phyloP scores from a whole-genome alignment of 2,888 invertebrate genomes.

The Nineta flava region DNA sequence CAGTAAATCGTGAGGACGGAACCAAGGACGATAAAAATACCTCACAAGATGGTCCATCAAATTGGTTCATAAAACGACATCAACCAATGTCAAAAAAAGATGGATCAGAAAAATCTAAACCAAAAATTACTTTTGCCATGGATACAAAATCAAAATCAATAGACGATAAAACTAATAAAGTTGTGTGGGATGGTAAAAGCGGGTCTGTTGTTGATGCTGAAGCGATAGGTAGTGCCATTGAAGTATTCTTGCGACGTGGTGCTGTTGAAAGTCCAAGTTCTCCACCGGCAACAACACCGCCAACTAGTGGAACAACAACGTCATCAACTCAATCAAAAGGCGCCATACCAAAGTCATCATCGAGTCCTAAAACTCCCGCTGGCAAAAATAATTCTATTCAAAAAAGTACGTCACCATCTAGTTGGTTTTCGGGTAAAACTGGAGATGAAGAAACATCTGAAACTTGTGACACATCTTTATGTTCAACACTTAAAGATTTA shows the following conservation, averaged over 20 bases:
- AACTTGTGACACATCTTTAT: slow-evolving; percentile 64
- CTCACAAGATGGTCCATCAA: slow-evolving; percentile 34
- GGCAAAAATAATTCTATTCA: slow-evolving; percentile 13
- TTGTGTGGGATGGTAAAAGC: slow-evolving; percentile 59
- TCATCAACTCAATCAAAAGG: slow-evolving; percentile 20
- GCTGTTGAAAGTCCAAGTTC: slow-evolving; percentile 27
- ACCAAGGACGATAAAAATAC: slow-evolving; percentile 10
- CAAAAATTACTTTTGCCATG: slow-evolving; percentile 36
- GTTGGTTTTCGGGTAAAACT: slow-evolving; percentile 22
- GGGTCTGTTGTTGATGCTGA: slow-evolving; percentile 68
- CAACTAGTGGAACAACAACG: slow-evolving; percentile 16
- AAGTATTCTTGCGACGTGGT: slow-evolving; percentile 56
- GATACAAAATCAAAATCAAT: slow-evolving; percentile 30
- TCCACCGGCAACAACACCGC: slow-evolving; percentile 10
- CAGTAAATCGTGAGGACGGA: slow-evolving; percentile 26
- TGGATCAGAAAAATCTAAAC: slow-evolving; percentile 32
- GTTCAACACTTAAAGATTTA: slow-evolving; percentile 70
- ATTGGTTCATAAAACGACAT: slow-evolving; percentile 65
- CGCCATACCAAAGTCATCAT: slow-evolving; percentile 27
- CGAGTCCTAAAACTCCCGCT: slow-evolving; percentile 13
- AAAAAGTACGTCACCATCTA: slow-evolving; percentile 11
- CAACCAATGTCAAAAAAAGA: slow-evolving; percentile 50
- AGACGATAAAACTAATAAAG: slow-evolving; percentile 28
- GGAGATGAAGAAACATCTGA: slow-evolving; percentile 53
- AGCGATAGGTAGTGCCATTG: slow-evolving; percentile 67